Evolutionary conservation across 2,113 vertebrate genomes (phyloP).

Genomic region (Antechinus flavipes): DNA sequence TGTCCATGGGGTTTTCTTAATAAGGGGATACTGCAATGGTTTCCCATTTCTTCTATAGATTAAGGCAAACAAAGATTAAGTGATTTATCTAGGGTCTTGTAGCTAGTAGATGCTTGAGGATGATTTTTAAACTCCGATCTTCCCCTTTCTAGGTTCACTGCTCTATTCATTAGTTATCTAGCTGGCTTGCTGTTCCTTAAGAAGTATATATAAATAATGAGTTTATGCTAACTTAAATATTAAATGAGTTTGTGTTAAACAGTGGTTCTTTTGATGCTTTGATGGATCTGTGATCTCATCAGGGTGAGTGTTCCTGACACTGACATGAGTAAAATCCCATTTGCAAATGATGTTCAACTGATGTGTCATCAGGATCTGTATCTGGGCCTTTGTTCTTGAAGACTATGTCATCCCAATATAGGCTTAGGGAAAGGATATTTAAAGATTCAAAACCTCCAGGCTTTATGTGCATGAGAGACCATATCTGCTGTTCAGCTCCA

Average conservation of each 20-base stretch:
- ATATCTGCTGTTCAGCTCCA: neutral
- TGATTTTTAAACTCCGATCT: neutral
- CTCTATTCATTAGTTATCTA: neutral
- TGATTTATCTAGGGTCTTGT: neutral
- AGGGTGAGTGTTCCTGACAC: neutral
- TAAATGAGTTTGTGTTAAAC: neutral
- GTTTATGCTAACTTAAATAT: neutral
- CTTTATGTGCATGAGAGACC: neutral
- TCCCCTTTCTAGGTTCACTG: neutral
- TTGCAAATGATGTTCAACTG: neutral
- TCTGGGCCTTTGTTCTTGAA: neutral
- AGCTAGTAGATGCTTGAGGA: neutral
- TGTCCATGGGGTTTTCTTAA: neutral
- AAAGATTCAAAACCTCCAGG: neutral
- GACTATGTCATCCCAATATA: neutral
- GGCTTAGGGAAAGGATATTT: neutral
- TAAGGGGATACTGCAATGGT: neutral
- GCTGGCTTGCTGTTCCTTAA: neutral
- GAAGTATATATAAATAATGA: neutral
- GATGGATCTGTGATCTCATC: neutral
- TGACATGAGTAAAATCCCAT: neutral
- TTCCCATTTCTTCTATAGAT: neutral
- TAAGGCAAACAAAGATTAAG: neutral
- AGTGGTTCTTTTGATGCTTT: neutral
- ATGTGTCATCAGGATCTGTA: neutral